A percentile compares a stretch with the other conserved stretches of the same genome.
These are phyloP conservation scores for Torymus texanus DNA, from an alignment of 2,888 invertebrate genomes.

Conservation along the genomic window DNA sequence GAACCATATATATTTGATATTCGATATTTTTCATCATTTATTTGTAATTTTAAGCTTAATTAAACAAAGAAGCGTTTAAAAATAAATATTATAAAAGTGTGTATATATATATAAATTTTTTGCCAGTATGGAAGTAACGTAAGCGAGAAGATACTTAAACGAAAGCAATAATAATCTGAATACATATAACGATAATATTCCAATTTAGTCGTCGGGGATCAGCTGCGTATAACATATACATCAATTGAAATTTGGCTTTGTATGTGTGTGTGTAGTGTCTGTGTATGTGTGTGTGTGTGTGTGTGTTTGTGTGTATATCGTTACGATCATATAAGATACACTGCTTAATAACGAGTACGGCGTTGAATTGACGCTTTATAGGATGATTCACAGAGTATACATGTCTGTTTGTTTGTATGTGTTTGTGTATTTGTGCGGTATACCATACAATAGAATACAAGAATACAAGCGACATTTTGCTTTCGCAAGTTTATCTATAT, in stretches of 20 bases:
- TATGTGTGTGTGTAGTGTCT: too few relatives aligned
- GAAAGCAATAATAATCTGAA: constrained; percentile 24
- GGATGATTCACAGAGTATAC: background rate
- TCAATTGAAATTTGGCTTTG: background rate
- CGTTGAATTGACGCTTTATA: too few relatives aligned
- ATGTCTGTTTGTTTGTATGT: too few relatives aligned
- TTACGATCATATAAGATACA: too few relatives aligned
- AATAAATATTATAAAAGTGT: constrained; percentile 30
- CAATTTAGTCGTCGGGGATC: background rate
- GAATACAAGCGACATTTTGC: background rate
- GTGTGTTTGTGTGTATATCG: too few relatives aligned
- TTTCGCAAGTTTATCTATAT: constrained; percentile 16
- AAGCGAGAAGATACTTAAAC: constrained; percentile 18
- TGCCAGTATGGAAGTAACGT: constrained; percentile 13
- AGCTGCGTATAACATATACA: background rate
- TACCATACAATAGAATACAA: too few relatives aligned
- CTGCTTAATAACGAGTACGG: too few relatives aligned
- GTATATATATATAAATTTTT: background rate
- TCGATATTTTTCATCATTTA: constrained; percentile 38
- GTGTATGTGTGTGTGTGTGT: too few relatives aligned
- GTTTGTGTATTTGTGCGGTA: too few relatives aligned
- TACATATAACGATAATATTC: background rate
- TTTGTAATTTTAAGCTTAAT: constrained; percentile 30
- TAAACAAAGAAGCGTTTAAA: constrained; percentile 36
- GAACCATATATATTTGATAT: background rate